Evolutionary conservation across 2,113 vertebrate genomes (phyloP).

Genomic region (Neotragus moschatus): DNA sequence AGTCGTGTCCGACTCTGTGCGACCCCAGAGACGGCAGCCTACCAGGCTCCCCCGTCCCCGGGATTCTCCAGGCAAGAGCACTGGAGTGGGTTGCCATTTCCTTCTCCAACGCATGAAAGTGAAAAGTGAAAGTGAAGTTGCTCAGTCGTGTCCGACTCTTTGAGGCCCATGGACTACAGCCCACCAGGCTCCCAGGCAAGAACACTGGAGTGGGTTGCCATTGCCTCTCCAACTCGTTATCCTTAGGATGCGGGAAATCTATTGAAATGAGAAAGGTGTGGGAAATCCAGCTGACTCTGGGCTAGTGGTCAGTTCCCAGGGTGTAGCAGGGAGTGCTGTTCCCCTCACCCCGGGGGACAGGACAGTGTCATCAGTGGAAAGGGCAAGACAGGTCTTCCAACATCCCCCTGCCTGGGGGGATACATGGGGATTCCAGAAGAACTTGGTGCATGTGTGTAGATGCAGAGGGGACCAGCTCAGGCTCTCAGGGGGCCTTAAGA

Average conservation of each 20-base stretch:
- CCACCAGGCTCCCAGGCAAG: too few relatives aligned
- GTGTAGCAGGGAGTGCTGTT: too few relatives aligned
- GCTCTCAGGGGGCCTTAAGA: neutral
- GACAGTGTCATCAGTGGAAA: neutral
- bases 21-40: too few relatives aligned
- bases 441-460: neutral
- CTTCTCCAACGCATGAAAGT: too few relatives aligned
- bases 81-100: too few relatives aligned
- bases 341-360: rapidly evolving
- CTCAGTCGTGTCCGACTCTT: too few relatives aligned
- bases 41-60: too few relatives aligned
- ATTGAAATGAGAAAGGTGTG: neutral
- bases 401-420: rapidly evolving
- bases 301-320: neutral
- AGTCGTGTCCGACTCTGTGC: too few relatives aligned
- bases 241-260: neutral
- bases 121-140: too few relatives aligned
- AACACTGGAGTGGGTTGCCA: too few relatives aligned
- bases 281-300: neutral
- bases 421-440: neutral
- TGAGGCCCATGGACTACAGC: rapidly evolving
- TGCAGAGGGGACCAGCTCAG: too few relatives aligned
- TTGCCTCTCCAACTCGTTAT: neutral
- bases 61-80: too few relatives aligned
- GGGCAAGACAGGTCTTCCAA: neutral